phyloP scores from a whole-genome alignment of 2,797 vertebrate genomes.

The Phoxinus dragarum region DNA sequence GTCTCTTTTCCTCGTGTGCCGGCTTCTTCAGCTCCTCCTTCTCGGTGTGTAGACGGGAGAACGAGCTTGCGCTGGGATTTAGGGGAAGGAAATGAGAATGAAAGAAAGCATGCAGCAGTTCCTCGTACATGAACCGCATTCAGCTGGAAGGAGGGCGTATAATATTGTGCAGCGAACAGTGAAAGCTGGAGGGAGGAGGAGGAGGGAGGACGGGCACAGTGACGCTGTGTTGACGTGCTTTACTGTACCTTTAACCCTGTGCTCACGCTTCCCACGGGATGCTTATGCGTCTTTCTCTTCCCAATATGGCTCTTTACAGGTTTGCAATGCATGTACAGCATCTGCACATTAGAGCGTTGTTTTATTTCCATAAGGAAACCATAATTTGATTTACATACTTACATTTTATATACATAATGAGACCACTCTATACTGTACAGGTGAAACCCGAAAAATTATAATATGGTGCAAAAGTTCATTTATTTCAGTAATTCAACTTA shows the following conservation, averaged over 20 bases:
- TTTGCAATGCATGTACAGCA: neutral
- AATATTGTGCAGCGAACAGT: slow-evolving; percentile 21
- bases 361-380: neutral
- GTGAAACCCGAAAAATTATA: too few species aligned
- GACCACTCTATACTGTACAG: neutral
- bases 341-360: too few species aligned
- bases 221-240: slow-evolving; percentile 24
- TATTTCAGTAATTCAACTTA: too few species aligned
- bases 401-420: neutral
- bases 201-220: slow-evolving; percentile 3
- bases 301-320: neutral
- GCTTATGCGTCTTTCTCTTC: neutral
- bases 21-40: slow-evolving; percentile 7
- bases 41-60: slow-evolving; percentile 22
- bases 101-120: slow-evolving; percentile 62
- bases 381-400: too few species aligned
- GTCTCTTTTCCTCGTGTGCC: slow-evolving; percentile 11
- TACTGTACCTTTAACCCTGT: slow-evolving; percentile 44
- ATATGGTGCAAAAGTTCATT: too few species aligned
- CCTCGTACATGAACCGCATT: slow-evolving; percentile 84
- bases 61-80: slow-evolving; percentile 53
- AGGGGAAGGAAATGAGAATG: slow-evolving; percentile 42
- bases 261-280: slow-evolving; percentile 24
- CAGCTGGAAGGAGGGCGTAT: slow-evolving; percentile 10
- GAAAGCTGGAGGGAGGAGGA: neutral